These are phyloP conservation scores for Passer montanus DNA, from an alignment of 2,113 vertebrate genomes.

Conservation along the genomic window DNA sequence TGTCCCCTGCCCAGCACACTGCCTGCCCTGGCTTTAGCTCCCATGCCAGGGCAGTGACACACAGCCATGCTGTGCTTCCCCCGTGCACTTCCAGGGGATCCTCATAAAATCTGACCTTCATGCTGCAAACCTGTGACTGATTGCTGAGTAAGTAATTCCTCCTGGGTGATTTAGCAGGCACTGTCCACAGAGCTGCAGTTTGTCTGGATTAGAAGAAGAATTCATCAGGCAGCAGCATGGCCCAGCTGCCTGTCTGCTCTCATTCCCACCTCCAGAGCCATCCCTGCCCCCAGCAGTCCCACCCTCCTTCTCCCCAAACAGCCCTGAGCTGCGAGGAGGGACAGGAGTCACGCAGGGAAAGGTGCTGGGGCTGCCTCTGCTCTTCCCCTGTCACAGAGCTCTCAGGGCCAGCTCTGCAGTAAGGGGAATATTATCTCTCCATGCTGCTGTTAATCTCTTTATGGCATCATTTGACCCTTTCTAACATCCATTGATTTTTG, in stretches of 20 bases:
- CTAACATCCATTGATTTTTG: slow-evolving; percentile 58
- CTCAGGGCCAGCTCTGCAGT: not conserved
- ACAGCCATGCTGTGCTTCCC: not conserved
- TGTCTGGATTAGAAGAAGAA: slow-evolving; percentile 20
- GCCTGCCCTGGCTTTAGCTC: not conserved
- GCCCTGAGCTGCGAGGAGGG: not conserved
- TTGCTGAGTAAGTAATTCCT: slow-evolving; percentile 35
- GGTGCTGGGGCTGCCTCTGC: not conserved
- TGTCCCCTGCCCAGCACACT: not conserved
- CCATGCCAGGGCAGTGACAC: not conserved
- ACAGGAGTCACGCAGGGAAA: not conserved
- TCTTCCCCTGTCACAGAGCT: slow-evolving; percentile 2
- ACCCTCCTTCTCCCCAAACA: not conserved
- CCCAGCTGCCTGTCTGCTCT: slow-evolving; percentile 12
- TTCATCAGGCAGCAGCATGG: not conserved
- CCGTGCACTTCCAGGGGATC: not conserved
- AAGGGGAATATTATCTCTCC: slow-evolving; percentile 55
- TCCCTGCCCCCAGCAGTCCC: not conserved
- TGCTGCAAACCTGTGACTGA: not conserved
- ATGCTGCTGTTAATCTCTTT: slow-evolving; percentile 55
- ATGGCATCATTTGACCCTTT: slow-evolving; percentile 61
- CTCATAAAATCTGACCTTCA: slow-evolving; percentile 38
- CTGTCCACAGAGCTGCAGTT: not conserved
- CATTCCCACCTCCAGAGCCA: not conserved
- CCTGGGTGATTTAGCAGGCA: slow-evolving; percentile 36